phyloP scores from a whole-genome alignment of 2,797 vertebrate genomes.

The Trachurus trachurus region DNA sequence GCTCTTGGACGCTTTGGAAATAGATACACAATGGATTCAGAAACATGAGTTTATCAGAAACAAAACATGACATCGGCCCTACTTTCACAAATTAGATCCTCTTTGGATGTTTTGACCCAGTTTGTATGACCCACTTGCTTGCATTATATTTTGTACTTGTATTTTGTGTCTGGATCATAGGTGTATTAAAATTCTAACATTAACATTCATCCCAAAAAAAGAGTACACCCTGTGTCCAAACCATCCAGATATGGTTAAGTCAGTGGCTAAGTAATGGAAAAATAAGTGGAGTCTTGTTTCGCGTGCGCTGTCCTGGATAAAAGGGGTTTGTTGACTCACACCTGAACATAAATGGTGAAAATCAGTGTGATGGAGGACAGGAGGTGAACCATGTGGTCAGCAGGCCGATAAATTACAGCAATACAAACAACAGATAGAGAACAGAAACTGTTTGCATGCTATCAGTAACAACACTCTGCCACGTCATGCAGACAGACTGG shows the following conservation, averaged over 20 bases:
- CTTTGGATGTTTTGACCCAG: constrained; percentile 66
- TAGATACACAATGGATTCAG: constrained; percentile 37
- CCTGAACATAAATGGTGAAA: not conserved
- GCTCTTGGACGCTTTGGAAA: constrained; percentile 45
- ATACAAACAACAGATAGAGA: not conserved
- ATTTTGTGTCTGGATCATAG: constrained; percentile 49
- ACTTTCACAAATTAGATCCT: constrained; percentile 59
- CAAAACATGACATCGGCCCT: constrained; percentile 53
- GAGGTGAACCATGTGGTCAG: not conserved
- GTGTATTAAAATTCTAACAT: constrained; percentile 14
- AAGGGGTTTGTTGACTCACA: constrained; percentile 8
- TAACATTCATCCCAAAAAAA: constrained; percentile 8
- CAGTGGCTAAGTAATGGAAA: not conserved
- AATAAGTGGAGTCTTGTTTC: not conserved
- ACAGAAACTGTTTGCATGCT: not conserved
- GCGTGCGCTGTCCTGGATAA: not conserved
- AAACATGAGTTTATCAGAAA: constrained; percentile 52
- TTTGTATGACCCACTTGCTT: constrained; percentile 64
- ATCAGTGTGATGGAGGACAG: not conserved
- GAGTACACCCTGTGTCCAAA: not conserved
- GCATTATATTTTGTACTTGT: constrained; percentile 29
- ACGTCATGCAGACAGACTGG: not conserved
- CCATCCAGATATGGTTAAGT: not conserved
- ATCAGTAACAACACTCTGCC: not conserved
- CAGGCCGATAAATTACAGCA: not conserved